These are phyloP conservation scores for Orthosia incerta DNA, from an alignment of 2,888 invertebrate genomes.

Conservation along the genomic window DNA sequence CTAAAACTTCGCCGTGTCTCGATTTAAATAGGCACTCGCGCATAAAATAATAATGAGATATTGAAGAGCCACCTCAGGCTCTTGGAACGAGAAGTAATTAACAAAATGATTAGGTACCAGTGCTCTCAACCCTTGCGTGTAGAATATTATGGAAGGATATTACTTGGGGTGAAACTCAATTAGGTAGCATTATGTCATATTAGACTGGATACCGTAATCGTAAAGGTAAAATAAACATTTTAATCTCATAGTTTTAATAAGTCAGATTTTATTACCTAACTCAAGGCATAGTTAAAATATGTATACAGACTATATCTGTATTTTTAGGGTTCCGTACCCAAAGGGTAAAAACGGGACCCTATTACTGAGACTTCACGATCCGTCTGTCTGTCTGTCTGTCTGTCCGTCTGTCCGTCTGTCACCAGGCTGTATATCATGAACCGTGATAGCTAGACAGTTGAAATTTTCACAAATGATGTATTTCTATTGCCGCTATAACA, in stretches of 20 bases:
- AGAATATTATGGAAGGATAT: constrained; percentile 39
- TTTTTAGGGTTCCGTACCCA: too few species aligned
- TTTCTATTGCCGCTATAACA: too few species aligned
- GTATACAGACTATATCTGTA: too few species aligned
- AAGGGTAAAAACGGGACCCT: too few species aligned
- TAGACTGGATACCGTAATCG: not conserved
- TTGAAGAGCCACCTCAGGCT: constrained; percentile 57
- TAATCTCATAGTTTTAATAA: too few species aligned
- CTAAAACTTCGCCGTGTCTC: constrained; percentile 22
- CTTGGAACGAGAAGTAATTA: constrained; percentile 62
- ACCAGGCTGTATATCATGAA: too few species aligned
- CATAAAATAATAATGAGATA: constrained; percentile 67
- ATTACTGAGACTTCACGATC: too few species aligned
- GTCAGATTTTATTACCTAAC: not conserved
- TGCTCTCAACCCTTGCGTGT: constrained; percentile 51
- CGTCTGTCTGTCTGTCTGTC: too few species aligned
- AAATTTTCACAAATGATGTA: too few species aligned
- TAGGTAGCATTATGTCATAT: constrained; percentile 19
- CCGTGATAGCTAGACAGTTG: too few species aligned
- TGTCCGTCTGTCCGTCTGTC: too few species aligned
- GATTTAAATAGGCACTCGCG: constrained; percentile 45
- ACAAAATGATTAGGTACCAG: constrained; percentile 62
- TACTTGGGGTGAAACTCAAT: constrained; percentile 51
- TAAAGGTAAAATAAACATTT: not conserved
- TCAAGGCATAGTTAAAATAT: not conserved